Conservation (phyloP, 2,113 vertebrate genomes). For the Pterocles orientalis region DNA sequence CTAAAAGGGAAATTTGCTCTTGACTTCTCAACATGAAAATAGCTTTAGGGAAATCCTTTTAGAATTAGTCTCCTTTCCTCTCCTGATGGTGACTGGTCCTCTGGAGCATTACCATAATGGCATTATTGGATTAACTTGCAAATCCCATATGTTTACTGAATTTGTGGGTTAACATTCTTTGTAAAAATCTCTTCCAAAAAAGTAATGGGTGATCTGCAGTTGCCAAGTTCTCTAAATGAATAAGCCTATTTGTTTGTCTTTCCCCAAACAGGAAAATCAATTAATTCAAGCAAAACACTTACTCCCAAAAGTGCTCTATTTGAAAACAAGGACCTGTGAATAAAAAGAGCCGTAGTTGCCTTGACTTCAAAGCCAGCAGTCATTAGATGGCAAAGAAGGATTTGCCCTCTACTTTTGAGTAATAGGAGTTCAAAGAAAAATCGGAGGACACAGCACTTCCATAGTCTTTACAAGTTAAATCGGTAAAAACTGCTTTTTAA, state of each 20-base stretch:
- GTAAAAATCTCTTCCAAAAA: background rate
- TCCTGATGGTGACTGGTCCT: background rate
- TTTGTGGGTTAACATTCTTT: background rate
- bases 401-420: conserved; percentile 5
- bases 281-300: conserved; percentile 43
- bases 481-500: background rate
- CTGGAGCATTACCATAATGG: background rate
- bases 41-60: conserved; percentile 2
- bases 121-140: conserved; percentile 1
- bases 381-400: background rate
- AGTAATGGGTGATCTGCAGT: background rate
- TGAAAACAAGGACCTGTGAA: conserved; percentile 17
- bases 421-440: background rate
- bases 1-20: background rate
- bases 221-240: conserved; percentile 36
- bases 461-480: background rate
- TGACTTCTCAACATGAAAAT: background rate
- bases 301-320: background rate
- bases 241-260: conserved; percentile 29
- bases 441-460: background rate
- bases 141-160: background rate
- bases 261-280: conserved; percentile 22
- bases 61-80: background rate
- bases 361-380: background rate
- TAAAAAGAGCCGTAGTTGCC: background rate